Evolutionary conservation across 1,140 invertebrate genomes (phyloP).

Genomic region (Elymnias hypermnestra): DNA sequence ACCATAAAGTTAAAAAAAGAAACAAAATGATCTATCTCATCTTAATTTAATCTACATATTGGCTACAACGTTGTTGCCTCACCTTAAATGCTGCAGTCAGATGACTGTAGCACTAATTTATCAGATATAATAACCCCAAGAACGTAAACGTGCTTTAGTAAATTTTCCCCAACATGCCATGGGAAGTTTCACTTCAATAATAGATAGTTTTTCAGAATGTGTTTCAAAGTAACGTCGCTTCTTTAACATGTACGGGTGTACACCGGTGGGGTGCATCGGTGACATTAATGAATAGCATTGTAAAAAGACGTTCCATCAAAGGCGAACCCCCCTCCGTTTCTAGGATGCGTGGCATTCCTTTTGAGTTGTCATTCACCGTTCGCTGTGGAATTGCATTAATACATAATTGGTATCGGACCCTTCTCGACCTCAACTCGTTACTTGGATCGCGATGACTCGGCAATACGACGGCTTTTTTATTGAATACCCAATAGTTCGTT

Average conservation of each 20-base stretch:
- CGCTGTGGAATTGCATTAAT: slow-evolving; percentile 54
- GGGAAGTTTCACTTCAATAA: too few species aligned
- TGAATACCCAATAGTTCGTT: not conserved
- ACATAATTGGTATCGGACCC: slow-evolving; percentile 53
- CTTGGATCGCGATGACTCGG: slow-evolving; percentile 13
- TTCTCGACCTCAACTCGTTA: slow-evolving; percentile 30
- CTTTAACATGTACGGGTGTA: slow-evolving; percentile 12
- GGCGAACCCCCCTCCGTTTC: slow-evolving; percentile 25
- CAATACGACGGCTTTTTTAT: not conserved
- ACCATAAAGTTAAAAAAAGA: too few species aligned
- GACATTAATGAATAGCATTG: slow-evolving; percentile 37
- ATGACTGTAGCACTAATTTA: too few species aligned
- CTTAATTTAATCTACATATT: too few species aligned
- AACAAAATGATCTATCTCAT: too few species aligned
- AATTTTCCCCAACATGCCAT: too few species aligned
- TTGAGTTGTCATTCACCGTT: slow-evolving; percentile 44
- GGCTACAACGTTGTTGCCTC: too few species aligned
- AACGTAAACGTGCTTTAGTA: too few species aligned
- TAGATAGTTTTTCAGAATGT: too few species aligned
- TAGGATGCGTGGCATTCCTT: slow-evolving; percentile 40
- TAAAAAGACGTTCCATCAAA: slow-evolving; percentile 42
- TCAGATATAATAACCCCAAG: too few species aligned
- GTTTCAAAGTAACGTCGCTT: not conserved
- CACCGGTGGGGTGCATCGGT: slow-evolving; percentile 25
- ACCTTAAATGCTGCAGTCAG: too few species aligned